Percentiles rank a stretch among this genome's conserved stretches.
phyloP scores from a whole-genome alignment of 2,113 vertebrate genomes.

The Nipponia nippon region DNA sequence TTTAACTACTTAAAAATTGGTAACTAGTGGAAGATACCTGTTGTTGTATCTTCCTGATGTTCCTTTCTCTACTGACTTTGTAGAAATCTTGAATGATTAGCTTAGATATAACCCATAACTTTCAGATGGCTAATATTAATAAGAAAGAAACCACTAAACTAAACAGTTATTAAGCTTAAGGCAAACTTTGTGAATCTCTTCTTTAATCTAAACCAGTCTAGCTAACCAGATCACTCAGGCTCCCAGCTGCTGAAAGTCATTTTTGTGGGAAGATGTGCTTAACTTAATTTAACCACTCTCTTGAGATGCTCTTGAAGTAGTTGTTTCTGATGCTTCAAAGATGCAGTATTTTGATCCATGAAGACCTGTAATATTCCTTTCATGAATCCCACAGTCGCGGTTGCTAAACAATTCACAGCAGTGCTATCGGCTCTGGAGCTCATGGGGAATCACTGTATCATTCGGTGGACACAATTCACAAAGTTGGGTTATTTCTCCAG shows the following conservation, averaged over 20 bases:
- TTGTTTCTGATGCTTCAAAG: neutral
- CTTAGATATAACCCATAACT: neutral
- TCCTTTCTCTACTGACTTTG: neutral
- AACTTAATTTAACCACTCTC: neutral
- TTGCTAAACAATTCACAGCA: neutral
- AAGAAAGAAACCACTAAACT: neutral
- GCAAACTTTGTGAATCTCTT: neutral
- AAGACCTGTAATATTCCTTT: slow-evolving; percentile 7
- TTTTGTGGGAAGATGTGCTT: neutral
- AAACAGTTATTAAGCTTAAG: neutral
- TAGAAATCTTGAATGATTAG: neutral
- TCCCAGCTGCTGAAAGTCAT: neutral
- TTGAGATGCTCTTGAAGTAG: neutral
- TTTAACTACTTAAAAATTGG: neutral
- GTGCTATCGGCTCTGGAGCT: neutral
- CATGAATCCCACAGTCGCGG: neutral
- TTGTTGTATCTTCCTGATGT: neutral
- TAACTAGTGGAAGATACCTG: neutral
- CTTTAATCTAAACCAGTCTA: neutral
- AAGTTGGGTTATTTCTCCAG: neutral
- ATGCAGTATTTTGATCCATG: slow-evolving; percentile 8
- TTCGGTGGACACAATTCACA: neutral
- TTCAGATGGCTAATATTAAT: neutral
- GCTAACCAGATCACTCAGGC: neutral
- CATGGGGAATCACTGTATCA: neutral